A percentile compares a stretch with the other conserved stretches of the same genome.
phyloP scores from a whole-genome alignment of 2,888 invertebrate genomes.

The Mimas tiliae region DNA sequence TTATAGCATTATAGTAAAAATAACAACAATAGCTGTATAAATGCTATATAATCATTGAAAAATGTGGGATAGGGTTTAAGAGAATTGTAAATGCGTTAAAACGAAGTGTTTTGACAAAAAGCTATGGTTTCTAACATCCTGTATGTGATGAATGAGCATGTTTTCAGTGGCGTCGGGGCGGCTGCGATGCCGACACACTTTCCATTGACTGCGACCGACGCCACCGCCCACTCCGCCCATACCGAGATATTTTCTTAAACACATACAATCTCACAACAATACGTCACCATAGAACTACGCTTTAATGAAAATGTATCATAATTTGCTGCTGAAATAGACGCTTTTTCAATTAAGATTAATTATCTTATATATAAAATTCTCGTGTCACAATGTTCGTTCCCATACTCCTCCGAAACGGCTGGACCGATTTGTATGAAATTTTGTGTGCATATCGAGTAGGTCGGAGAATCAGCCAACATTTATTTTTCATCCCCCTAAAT shows the following conservation, averaged over 20 bases:
- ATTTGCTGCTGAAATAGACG: background rate
- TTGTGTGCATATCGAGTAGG: no score
- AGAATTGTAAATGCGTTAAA: background rate
- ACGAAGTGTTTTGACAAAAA: constrained; percentile 23
- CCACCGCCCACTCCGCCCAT: constrained; percentile 44
- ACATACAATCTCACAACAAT: background rate
- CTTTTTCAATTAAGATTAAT: background rate
- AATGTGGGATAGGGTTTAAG: no score
- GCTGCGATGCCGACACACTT: constrained; percentile 78
- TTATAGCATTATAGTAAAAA: no score
- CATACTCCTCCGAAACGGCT: no score
- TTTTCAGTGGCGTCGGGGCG: constrained; percentile 67
- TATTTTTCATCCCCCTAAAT: no score
- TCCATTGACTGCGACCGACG: constrained; percentile 73
- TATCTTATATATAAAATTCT: no score
- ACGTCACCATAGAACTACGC: background rate
- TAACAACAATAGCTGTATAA: background rate
- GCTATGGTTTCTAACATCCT: constrained; percentile 39
- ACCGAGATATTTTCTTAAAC: constrained; percentile 10
- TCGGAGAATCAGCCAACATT: no score
- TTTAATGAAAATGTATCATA: background rate
- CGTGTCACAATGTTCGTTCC: no score
- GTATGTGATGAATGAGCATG: constrained; percentile 36
- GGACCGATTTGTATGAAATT: no score
- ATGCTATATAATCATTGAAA: background rate